These are phyloP conservation scores for Epizoanthus ramosus DNA, from an alignment of 92 coral and sea anemone species.

Conservation along the genomic window DNA sequence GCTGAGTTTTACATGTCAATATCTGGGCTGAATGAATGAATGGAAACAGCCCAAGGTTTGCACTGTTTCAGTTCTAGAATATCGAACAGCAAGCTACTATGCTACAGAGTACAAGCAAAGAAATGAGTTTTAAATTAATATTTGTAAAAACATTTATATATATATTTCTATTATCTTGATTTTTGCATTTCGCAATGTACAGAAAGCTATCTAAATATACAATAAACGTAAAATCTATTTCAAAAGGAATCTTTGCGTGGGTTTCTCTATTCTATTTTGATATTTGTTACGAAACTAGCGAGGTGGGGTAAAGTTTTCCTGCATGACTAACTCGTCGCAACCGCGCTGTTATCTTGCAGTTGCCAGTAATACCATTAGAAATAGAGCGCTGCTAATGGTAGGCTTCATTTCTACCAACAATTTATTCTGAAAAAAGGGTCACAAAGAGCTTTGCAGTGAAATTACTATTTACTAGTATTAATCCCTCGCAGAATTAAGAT, in stretches of 20 bases:
- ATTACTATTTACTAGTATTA: background rate
- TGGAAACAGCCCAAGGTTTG: constrained; percentile 19
- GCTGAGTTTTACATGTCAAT: constrained; percentile 33
- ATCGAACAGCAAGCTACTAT: background rate
- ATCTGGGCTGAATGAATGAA: constrained; percentile 31
- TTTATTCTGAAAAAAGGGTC: constrained; percentile 2
- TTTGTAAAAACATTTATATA: constrained; percentile 25
- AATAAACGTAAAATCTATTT: constrained; percentile 16
- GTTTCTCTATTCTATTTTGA: constrained; percentile 16
- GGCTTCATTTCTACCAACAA: background rate
- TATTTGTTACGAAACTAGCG: constrained; percentile 1
- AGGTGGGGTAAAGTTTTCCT: background rate
- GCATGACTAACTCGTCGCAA: constrained; percentile 2
- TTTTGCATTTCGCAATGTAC: constrained; percentile 41
- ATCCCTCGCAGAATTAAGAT: constrained; percentile 1
- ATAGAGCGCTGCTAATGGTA: background rate
- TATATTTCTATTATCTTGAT: background rate
- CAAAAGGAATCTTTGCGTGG: constrained; percentile 42
- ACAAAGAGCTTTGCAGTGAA: constrained; percentile 8
- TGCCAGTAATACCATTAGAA: background rate
- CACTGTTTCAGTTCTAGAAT: background rate
- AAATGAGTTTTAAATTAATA: constrained; percentile 21
- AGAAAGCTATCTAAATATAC: constrained; percentile 24
- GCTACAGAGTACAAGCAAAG: background rate
- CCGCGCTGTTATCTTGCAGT: constrained; percentile 2